Base-by-base conservation (phyloP, 2,797 vertebrate genomes). In the Telmatherina bonti region DNA sequence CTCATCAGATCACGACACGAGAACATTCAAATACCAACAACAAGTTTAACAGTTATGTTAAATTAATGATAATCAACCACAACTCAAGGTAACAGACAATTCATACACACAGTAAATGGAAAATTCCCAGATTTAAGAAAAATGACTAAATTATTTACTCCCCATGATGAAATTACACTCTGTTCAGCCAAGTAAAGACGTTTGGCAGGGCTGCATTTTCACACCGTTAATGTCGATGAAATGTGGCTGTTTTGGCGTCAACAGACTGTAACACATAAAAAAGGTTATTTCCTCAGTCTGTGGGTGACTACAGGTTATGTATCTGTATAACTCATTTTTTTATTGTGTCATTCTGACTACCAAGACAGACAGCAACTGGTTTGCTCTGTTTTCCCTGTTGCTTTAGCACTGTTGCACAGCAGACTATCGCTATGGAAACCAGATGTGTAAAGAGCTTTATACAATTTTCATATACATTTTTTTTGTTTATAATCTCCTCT, bases 401-500 rank as follows among this genome's bases (percentile, higher is more conserved):
- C 79, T 82, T 81, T 83, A 73, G 64, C 74, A 78, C 76, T 78
- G 81, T 79, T 86, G 79, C 79, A 66, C 71, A 72, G 73, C 78
- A 72, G 56, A 78, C 66, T 75, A 86, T 91, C 26, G 47, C 89
- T 84, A 90, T 88, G 86, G 86, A 83, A 90, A 91, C 89, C 78
- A 82, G 79, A 87, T 81, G 82, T 80, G 75, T 85, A 72, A 86
- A 84, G 55, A 68, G 71, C 67, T 88, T 85, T 87, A 79, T 83
- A 84, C 78, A 65, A 81, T 87, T 82, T 82, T 76, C 76, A 61
- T 45, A 49, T 79, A 35, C 9, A 61, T 71, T 62, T 76, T 82
- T 79, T 70, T 75, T n/a, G 62, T 64, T 52, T 85, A 91, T 92
- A 91, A 92, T 91, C 90, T 90, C 86, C 81, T 89, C 83, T 93